phyloP scores from a whole-genome alignment of 2,888 invertebrate genomes.

The Nebria salina region DNA sequence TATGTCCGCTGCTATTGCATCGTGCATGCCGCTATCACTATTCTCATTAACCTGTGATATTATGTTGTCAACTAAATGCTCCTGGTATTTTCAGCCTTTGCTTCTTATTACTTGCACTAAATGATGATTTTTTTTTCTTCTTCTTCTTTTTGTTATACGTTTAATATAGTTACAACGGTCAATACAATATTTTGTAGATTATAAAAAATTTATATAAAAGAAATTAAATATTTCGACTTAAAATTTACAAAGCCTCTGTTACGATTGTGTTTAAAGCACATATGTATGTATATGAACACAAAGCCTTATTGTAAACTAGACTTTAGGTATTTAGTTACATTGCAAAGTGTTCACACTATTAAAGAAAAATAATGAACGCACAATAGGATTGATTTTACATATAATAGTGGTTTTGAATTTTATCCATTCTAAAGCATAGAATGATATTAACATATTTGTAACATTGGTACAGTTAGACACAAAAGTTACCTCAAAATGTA shows the following conservation, averaged over 20 bases:
- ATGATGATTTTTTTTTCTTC: slow-evolving; percentile 20
- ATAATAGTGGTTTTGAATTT: not conserved
- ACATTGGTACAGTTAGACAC: not conserved
- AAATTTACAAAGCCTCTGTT: too few relatives aligned
- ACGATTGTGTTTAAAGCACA: too few relatives aligned
- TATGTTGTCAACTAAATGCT: slow-evolving; percentile 27
- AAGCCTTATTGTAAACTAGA: too few relatives aligned
- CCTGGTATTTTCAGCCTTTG: slow-evolving; percentile 18
- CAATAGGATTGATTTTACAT: not conserved
- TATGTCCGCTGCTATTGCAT: slow-evolving; percentile 6
- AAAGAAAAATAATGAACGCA: not conserved
- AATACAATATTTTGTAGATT: too few relatives aligned
- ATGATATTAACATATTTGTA: not conserved
- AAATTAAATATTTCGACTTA: too few relatives aligned
- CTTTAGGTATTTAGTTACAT: too few relatives aligned
- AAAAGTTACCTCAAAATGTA: not conserved
- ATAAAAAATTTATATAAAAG: too few relatives aligned
- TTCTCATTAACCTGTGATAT: slow-evolving; percentile 19
- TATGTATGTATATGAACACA: too few relatives aligned
- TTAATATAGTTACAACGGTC: too few relatives aligned
- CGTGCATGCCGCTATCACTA: not conserved
- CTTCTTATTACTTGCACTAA: slow-evolving; percentile 25
- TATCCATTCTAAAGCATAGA: not conserved
- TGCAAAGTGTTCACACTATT: not conserved
- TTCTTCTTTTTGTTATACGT: not conserved